Conservation (phyloP, 1,140 invertebrate genomes). For the Physella acuta region DNA sequence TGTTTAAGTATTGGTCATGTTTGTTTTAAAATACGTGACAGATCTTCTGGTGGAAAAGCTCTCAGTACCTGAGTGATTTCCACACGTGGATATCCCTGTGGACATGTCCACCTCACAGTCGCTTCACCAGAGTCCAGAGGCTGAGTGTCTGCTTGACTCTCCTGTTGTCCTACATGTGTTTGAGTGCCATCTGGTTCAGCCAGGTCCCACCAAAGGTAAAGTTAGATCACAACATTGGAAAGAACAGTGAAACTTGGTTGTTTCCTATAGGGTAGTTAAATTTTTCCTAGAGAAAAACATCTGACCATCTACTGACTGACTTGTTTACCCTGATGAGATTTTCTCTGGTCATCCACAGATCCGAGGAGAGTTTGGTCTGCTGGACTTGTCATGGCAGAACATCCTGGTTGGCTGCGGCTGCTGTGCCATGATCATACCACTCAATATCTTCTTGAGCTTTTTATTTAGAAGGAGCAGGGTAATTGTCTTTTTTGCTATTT, state of each 20-base stretch:
- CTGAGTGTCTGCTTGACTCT: constrained; percentile 53
- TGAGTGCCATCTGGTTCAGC: constrained; percentile 58
- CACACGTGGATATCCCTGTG: constrained; percentile 57
- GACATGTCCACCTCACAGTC: constrained; percentile 53
- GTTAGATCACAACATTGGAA: no score
- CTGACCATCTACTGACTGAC: no score
- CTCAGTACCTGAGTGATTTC: constrained; percentile 57
- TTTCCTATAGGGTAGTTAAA: no score
- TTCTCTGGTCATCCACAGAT: constrained; percentile 35
- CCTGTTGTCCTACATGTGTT: constrained; percentile 53
- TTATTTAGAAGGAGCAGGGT: constrained; percentile 56
- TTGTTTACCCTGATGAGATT: neutral
- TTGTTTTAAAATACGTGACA: no score
- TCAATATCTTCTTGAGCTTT: constrained; percentile 47
- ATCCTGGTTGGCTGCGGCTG: constrained; percentile 49
- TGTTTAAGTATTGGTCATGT: no score
- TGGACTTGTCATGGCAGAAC: constrained; percentile 53
- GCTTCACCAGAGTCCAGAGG: constrained; percentile 55
- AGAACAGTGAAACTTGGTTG: no score
- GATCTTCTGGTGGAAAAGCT: constrained; percentile 51
- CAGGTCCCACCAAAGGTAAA: constrained; percentile 28
- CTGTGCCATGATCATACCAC: constrained; percentile 46
- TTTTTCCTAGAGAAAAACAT: no score
- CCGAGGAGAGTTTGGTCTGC: constrained; percentile 55
- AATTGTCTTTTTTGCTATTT: constrained; percentile 19